Percentiles rank a stretch among this genome's conserved stretches.
Evolutionary conservation across 2,888 invertebrate species (phyloP).

Genomic region (Parnassius orleans): DNA sequence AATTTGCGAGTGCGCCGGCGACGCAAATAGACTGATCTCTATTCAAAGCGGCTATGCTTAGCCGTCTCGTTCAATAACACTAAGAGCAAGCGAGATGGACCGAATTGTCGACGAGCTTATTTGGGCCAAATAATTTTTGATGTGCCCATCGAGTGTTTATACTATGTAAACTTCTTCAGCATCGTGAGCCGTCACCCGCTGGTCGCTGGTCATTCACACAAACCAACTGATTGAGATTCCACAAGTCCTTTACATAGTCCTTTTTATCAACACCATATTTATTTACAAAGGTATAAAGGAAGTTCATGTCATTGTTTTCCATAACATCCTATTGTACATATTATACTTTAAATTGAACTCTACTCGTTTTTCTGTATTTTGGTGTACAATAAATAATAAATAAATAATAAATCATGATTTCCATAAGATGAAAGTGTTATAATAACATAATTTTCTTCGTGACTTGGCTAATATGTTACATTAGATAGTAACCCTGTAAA

Average conservation of each 20-base stretch:
- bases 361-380: too few species aligned
- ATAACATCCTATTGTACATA: too few species aligned
- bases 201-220: slow-evolving; percentile 14
- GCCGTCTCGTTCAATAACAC: slow-evolving; percentile 30
- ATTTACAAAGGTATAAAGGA: too few species aligned
- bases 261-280: background rate
- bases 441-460: too few species aligned
- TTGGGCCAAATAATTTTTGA: slow-evolving; percentile 23
- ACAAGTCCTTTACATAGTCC: background rate
- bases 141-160: slow-evolving; percentile 21
- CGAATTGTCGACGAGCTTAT: slow-evolving; percentile 27
- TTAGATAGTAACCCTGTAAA: too few species aligned
- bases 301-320: too few species aligned
- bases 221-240: background rate
- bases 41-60: slow-evolving; percentile 28
- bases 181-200: slow-evolving; percentile 1
- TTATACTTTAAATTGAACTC: too few species aligned
- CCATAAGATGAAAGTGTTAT: too few species aligned
- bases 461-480: too few species aligned
- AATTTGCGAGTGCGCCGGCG: slow-evolving; percentile 47
- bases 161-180: slow-evolving; percentile 15
- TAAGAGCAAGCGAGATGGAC: slow-evolving; percentile 33
- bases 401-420: too few species aligned
- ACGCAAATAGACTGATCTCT: slow-evolving; percentile 51
- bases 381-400: too few species aligned